Evolutionary conservation across 2,888 invertebrate genomes (phyloP).

Genomic region (Pyrrhosoma nymphula): DNA sequence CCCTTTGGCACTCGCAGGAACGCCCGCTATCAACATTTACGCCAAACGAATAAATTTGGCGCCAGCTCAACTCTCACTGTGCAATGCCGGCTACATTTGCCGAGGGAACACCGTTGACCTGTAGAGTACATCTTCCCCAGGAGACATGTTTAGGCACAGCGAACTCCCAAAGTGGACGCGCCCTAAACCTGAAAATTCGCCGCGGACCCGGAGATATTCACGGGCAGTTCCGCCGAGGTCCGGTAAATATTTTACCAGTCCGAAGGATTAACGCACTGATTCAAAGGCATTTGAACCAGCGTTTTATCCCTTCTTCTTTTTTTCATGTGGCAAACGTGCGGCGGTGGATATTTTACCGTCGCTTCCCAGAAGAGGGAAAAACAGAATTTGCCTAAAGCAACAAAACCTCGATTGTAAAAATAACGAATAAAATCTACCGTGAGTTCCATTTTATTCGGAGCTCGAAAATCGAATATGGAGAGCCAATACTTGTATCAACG

Average conservation of each 20-base stretch:
- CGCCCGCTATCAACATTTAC: neutral
- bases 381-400: neutral
- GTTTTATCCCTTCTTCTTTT: too few relatives aligned
- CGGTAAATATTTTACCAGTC: neutral
- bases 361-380: neutral
- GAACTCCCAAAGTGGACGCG: neutral
- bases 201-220: neutral
- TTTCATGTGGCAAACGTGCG: too few relatives aligned
- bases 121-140: neutral
- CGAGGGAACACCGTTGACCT: neutral
- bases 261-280: slow-evolving; percentile 1
- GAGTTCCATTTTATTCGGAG: too few relatives aligned
- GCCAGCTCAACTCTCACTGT: neutral
- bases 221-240: neutral
- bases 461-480: too few relatives aligned
- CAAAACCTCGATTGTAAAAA: too few relatives aligned
- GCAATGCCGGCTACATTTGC: neutral
- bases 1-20: neutral
- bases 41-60: neutral
- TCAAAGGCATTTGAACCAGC: neutral
- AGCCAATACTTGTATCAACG: too few relatives aligned
- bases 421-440: too few relatives aligned
- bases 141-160: neutral
- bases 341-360: neutral
- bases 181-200: neutral